phyloP scores from a whole-genome alignment of 2,888 invertebrate species.

The Sussaba pulchella region DNA sequence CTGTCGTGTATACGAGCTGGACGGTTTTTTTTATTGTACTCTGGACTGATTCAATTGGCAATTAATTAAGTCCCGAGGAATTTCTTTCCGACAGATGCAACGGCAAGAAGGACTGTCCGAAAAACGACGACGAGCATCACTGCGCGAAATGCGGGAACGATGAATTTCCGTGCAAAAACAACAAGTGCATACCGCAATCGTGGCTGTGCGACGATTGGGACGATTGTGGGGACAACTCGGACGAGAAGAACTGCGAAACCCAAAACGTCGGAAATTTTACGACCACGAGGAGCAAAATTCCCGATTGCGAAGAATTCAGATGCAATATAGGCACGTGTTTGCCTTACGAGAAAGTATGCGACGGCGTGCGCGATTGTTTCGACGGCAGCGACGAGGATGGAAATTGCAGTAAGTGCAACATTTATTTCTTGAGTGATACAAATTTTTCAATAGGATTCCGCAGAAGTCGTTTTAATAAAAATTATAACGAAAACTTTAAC shows the following conservation, averaged over 20 bases:
- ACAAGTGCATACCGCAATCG: conserved; percentile 86
- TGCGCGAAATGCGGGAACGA: conserved; percentile 85
- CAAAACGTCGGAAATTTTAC: conserved; percentile 14
- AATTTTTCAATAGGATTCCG: too few relatives aligned
- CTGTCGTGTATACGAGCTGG: too few relatives aligned
- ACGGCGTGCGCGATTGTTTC: conserved; percentile 87
- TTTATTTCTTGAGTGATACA: neutral
- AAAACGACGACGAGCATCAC: conserved; percentile 89
- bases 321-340: conserved; percentile 89
- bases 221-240: conserved; percentile 91
- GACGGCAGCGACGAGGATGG: conserved; percentile 90
- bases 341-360: conserved; percentile 88
- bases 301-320: conserved; percentile 84
- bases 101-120: conserved; percentile 89
- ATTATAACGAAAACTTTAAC: too few relatives aligned
- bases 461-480: too few relatives aligned
- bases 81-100: too few relatives aligned
- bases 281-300: conserved; percentile 26
- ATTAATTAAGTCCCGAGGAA: too few relatives aligned
- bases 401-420: conserved; percentile 85
- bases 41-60: too few relatives aligned
- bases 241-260: conserved; percentile 86
- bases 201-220: conserved; percentile 87
- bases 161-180: conserved; percentile 86
- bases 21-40: too few relatives aligned